Conservation (phyloP, 2,113 vertebrate species). For the Pluvianellus socialis region DNA sequence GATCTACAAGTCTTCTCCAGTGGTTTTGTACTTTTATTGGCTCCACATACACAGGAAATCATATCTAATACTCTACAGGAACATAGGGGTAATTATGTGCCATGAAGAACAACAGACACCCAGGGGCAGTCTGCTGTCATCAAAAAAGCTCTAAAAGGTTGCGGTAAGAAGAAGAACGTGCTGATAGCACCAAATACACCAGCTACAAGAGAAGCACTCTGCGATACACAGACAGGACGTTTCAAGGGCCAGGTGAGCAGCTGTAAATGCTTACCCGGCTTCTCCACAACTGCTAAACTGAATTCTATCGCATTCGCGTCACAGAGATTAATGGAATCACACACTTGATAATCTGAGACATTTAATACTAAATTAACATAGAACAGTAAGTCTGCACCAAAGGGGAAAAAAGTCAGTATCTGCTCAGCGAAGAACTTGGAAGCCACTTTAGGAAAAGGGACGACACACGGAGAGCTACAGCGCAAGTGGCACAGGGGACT, state of each 20-base stretch:
- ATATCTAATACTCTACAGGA: not conserved
- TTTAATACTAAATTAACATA: not conserved
- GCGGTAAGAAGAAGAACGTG: not conserved
- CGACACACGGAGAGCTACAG: not conserved
- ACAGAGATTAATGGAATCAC: not conserved
- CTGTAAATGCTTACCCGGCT: not conserved
- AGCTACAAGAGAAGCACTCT: not conserved
- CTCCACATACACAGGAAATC: not conserved
- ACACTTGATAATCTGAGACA: not conserved
- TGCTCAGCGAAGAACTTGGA: not conserved
- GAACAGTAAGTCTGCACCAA: not conserved
- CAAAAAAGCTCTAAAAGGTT: not conserved
- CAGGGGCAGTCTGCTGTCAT: not conserved
- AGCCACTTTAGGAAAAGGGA: not conserved
- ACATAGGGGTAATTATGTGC: not conserved
- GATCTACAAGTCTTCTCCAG: not conserved
- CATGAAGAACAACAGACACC: not conserved
- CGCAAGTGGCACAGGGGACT: not conserved
- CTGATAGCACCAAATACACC: not conserved
- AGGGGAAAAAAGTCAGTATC: not conserved
- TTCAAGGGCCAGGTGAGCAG: not conserved
- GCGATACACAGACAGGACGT: not conserved
- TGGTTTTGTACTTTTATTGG: not conserved
- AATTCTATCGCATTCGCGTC: not conserved
- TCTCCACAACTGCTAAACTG: not conserved